Evolutionary conservation across 53 echinoderm and acorn worm genomes (phyloP), one percentile per base, ranked within the genome.

Genomic region (Holothuria scabra): DNA sequence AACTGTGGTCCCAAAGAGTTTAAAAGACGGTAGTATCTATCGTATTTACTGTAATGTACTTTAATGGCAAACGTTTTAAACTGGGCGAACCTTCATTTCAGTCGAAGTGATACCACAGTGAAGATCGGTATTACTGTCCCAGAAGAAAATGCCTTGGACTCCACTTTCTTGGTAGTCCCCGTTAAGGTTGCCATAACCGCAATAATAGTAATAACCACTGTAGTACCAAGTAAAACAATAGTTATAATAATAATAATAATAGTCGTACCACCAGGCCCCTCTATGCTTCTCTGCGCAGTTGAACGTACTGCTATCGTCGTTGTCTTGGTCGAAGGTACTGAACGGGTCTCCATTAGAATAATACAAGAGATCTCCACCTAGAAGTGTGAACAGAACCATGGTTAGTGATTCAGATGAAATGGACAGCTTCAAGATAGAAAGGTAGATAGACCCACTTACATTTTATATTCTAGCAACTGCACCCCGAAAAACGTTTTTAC

Each of bases 211-310:
- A 5, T 5, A 32, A 28, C 19, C 11, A 68, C 35, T 18, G 4
- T 29, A 33, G 0, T 28, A 7, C 24, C 24, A 66, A 6, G 11
- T 33, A 34, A 13, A 68, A 18, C 35, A 69, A 34, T 35, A 34
- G 4, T 44, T 4, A 23, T 32, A 69, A 35, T 14, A 34, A 35
- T 14, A 34, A 35, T 20, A 69, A 69, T 21, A 44, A 34, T 33
- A 32, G 19, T 37, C 37, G 69, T 69, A 76, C 76, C 76, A 76
- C 76, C 76, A 76, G 12, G 76, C 76, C 10, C 76, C 76, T n/a
- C 28, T 56, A 28, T 37, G 57, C 56, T 52, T 56, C 76, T 49
- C 28, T 55, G 76, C 76, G 56, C 76, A 76, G 56, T 76, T 24
- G 56, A 22, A 24, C 21, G 21, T 19, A 56, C 28, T 26, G 21